These are phyloP conservation scores for Auanema sp. DNA, from an alignment of 2,888 invertebrate genomes.

Conservation along the genomic window DNA sequence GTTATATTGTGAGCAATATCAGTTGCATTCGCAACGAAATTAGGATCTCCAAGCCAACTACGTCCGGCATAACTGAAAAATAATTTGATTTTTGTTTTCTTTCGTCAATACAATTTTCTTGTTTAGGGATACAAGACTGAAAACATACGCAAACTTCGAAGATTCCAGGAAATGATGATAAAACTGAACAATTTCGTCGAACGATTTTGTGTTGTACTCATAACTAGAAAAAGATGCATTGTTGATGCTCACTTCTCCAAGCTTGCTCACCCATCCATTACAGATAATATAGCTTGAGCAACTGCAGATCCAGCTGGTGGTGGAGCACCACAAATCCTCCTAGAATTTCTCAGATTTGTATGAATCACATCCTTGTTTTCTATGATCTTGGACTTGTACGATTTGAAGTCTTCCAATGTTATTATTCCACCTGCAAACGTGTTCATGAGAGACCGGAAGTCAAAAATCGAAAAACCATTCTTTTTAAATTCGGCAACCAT, in stretches of 20 bases:
- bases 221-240: slow-evolving; percentile 20
- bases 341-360: slow-evolving; percentile 64
- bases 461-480: slow-evolving; percentile 33
- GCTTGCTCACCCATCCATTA: slow-evolving; percentile 70
- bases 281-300: slow-evolving; percentile 79
- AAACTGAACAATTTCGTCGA: slow-evolving; percentile 66
- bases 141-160: slow-evolving; percentile 82
- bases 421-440: slow-evolving; percentile 40
- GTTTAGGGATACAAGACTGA: background rate
- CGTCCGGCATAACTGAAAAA: slow-evolving; percentile 28
- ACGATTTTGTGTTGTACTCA: slow-evolving; percentile 45
- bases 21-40: slow-evolving; percentile 68
- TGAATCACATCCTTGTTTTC: slow-evolving; percentile 48
- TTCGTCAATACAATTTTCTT: background rate
- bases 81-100: background rate
- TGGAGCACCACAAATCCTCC: slow-evolving; percentile 78
- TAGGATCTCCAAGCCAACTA: slow-evolving; percentile 72
- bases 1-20: slow-evolving; percentile 55
- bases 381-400: slow-evolving; percentile 52
- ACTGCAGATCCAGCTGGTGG: slow-evolving; percentile 85
- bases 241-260: background rate
- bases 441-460: background rate
- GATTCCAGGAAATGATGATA: slow-evolving; percentile 85
- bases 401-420: slow-evolving; percentile 50
- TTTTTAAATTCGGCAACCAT: slow-evolving; percentile 52